Evolutionary conservation across 2,113 vertebrate species (phyloP).

Genomic region (Microtus oregoni): DNA sequence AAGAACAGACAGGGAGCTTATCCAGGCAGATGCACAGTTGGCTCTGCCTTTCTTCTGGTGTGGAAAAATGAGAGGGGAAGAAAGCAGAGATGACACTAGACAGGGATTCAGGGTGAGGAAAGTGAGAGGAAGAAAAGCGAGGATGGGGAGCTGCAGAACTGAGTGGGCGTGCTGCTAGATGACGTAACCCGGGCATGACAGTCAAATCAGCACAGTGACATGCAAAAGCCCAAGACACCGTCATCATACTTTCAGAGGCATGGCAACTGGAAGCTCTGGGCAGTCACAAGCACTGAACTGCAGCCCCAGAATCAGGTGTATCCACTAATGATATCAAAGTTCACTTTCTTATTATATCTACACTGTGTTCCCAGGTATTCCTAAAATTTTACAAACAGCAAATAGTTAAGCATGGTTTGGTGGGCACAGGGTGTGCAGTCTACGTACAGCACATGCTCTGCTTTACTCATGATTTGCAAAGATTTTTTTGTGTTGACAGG

Average conservation of each 20-base stretch:
- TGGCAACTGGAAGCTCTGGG: constrained; percentile 8
- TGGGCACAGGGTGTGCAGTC: background rate
- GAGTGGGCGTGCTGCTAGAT: background rate
- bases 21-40: background rate
- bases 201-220: background rate
- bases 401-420: constrained; percentile 6
- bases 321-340: background rate
- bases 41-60: background rate
- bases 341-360: background rate
- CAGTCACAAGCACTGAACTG: background rate
- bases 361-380: background rate
- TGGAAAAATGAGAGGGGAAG: background rate
- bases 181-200: background rate
- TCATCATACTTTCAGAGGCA: background rate
- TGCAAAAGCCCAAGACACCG: background rate
- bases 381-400: background rate
- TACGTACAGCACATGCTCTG: background rate
- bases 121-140: background rate
- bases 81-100: background rate
- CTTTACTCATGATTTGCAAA: background rate
- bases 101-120: background rate
- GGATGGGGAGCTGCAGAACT: background rate
- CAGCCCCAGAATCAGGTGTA: background rate
- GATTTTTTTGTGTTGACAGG: background rate
- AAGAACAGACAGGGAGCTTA: background rate